Percentiles rank a stretch among this genome's conserved stretches.
phyloP scores from a whole-genome alignment of 2,888 invertebrate genomes.

The Tachina grossa region DNA sequence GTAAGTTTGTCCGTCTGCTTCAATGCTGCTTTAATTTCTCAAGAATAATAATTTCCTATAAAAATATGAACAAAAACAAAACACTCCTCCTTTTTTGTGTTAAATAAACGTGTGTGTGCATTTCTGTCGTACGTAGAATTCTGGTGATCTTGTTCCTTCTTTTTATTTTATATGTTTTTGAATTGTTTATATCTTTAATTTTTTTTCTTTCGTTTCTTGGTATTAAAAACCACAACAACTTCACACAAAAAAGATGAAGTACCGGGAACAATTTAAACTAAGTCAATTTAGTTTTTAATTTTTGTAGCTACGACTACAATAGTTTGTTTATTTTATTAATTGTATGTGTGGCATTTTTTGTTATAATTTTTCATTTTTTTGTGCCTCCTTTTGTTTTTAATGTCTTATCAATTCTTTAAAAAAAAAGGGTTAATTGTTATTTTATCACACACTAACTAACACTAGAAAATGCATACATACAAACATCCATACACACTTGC shows the following conservation, averaged over 20 bases:
- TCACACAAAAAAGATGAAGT: background rate
- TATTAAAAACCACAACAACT: conserved; percentile 29
- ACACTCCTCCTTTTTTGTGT: conserved; percentile 69
- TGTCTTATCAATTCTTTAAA: conserved; percentile 48
- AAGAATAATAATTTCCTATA: conserved; percentile 60
- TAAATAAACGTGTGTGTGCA: conserved; percentile 53
- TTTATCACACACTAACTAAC: conserved; percentile 45
- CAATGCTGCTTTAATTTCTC: conserved; percentile 36
- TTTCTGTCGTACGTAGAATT: conserved; percentile 23
- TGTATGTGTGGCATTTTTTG: conserved; percentile 58
- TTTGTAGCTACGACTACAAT: background rate
- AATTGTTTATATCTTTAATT: conserved; percentile 47
- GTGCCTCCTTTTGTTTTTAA: conserved; percentile 25
- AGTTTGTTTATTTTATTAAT: conserved; percentile 7
- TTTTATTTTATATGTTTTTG: conserved; percentile 35
- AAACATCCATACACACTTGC: background rate
- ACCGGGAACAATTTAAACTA: background rate
- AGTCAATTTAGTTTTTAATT: conserved; percentile 39
- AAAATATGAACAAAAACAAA: conserved; percentile 53
- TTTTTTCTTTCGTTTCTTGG: conserved; percentile 45
- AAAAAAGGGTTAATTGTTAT: conserved; percentile 66
- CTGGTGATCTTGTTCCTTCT: conserved; percentile 65
- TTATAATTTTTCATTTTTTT: conserved; percentile 51
- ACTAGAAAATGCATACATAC: too few species aligned
- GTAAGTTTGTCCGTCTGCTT: background rate